Conservation (phyloP, 2,888 invertebrate species). For the Candidula unifasciata region DNA sequence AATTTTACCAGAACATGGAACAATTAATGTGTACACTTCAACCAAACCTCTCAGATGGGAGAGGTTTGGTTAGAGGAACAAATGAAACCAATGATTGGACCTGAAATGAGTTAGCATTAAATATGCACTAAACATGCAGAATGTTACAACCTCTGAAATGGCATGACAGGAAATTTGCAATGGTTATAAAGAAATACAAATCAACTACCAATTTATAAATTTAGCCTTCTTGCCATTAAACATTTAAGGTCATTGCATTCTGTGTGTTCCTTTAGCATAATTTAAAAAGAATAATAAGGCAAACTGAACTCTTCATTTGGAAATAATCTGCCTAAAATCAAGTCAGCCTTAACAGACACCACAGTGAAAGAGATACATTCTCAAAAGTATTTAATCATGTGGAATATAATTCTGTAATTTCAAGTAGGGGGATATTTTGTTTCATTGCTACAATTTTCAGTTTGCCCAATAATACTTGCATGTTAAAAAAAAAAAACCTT, state of each 20-base stretch:
- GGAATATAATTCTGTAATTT: too few species aligned
- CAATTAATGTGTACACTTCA: neutral
- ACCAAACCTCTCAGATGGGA: neutral
- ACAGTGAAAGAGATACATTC: too few species aligned
- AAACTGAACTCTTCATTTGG: neutral
- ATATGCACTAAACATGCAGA: neutral
- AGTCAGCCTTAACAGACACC: too few species aligned
- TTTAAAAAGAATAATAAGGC: slow-evolving; percentile 4
- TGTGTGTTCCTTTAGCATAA: slow-evolving; percentile 1
- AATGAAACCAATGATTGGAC: neutral
- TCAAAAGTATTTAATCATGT: too few species aligned
- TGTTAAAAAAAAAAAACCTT: too few species aligned
- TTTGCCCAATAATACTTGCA: too few species aligned
- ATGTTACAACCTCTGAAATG: neutral
- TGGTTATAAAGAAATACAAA: too few species aligned
- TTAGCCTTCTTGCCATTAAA: neutral
- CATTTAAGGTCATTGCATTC: neutral
- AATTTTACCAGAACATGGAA: neutral
- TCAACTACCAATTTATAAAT: neutral
- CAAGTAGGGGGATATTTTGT: too few species aligned
- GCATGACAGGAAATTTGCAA: too few species aligned
- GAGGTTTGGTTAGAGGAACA: neutral
- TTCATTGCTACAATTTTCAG: too few species aligned
- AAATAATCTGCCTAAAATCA: too few species aligned
- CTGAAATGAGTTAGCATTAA: neutral